A percentile compares a stretch with the other conserved stretches of the same genome.
phyloP scores from a whole-genome alignment of 2,797 vertebrate species.

The Rhinatrema bivittatum region DNA sequence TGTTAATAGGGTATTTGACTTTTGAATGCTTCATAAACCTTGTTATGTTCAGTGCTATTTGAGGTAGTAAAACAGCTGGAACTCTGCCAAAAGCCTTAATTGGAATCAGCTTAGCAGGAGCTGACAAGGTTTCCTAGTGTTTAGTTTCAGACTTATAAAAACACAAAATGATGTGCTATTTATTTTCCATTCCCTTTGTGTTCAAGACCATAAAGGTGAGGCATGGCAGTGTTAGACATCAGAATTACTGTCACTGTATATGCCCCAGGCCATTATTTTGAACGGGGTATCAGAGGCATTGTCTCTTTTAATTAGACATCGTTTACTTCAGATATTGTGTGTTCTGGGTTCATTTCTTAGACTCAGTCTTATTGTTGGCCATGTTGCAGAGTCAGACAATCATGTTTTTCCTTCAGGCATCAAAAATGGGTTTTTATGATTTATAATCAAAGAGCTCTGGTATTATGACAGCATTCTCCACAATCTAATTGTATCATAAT shows the following conservation, averaged over 20 bases:
- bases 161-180: constrained; percentile 57
- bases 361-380: no score
- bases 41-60: constrained; percentile 67
- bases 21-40: constrained; percentile 78
- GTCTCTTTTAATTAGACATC: constrained; percentile 16
- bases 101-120: constrained; percentile 68
- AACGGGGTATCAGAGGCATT: constrained; percentile 3
- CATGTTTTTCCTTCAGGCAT: no score
- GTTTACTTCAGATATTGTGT: constrained; percentile 11
- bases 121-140: constrained; percentile 66
- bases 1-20: constrained; percentile 77
- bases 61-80: constrained; percentile 70
- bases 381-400: no score
- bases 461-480: no score
- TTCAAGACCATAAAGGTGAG: constrained; percentile 48
- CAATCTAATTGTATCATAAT: no score
- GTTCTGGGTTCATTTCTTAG: no score
- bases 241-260: constrained; percentile 22
- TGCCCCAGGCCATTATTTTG: constrained; percentile 16
- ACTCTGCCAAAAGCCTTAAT: constrained; percentile 68
- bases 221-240: constrained; percentile 31
- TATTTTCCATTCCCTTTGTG: constrained; percentile 44
- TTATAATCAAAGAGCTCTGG: no score
- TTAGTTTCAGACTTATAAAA: constrained; percentile 63
- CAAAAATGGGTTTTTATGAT: no score